phyloP scores from a whole-genome alignment of 64 coral and sea anemone species.

The Stylophora pistillata region DNA sequence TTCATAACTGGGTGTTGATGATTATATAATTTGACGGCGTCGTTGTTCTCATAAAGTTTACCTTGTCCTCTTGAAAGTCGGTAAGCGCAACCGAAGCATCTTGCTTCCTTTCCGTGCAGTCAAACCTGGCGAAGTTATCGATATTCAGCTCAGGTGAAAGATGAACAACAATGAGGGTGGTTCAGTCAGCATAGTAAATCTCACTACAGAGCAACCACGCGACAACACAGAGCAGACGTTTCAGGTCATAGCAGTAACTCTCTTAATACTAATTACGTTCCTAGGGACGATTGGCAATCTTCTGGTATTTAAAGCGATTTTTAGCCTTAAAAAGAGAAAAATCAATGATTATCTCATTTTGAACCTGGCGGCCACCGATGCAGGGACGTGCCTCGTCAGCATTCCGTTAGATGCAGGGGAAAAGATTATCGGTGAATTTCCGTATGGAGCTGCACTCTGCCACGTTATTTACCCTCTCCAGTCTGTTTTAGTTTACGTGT shows the following conservation, averaged over 20 bases:
- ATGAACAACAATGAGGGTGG: not conserved
- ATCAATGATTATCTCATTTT: slow-evolving; percentile 83
- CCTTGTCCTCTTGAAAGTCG: not conserved
- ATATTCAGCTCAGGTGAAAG: not conserved
- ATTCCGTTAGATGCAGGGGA: slow-evolving; percentile 84
- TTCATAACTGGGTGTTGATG: not conserved
- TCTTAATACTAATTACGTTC: slow-evolving; percentile 16
- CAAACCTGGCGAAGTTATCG: not conserved
- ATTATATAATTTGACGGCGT: not conserved
- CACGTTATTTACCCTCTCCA: slow-evolving; percentile 89
- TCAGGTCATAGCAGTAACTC: not conserved
- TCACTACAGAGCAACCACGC: not conserved
- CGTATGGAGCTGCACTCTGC: slow-evolving; percentile 76
- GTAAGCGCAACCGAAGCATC: not conserved
- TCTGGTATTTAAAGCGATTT: slow-evolving; percentile 48
- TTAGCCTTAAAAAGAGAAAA: slow-evolving; percentile 45
- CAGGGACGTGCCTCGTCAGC: slow-evolving; percentile 70
- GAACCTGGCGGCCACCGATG: slow-evolving; percentile 83
- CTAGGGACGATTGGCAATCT: slow-evolving; percentile 56
- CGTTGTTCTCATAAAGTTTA: not conserved
- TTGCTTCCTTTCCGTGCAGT: not conserved
- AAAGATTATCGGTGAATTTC: slow-evolving; percentile 45
- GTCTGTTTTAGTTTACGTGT: slow-evolving; percentile 76
- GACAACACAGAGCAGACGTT: not conserved
- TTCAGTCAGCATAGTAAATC: not conserved